These are phyloP conservation scores for Odocoileus virginianus DNA, from an alignment of 2,113 vertebrate genomes.

Conservation along the genomic window DNA sequence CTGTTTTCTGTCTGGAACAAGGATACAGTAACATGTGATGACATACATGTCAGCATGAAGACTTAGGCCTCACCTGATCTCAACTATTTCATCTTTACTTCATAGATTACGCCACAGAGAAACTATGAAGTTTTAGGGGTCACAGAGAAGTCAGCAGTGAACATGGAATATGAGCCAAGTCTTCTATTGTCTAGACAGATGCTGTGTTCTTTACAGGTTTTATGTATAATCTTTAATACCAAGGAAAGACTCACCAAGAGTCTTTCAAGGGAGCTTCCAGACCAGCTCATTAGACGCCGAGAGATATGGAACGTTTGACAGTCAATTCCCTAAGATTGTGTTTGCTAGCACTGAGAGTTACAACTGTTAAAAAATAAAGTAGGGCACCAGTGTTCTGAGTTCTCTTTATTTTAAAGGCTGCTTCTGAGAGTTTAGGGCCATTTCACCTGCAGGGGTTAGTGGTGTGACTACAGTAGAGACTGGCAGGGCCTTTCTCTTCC, in stretches of 20 bases:
- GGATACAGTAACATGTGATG: not conserved
- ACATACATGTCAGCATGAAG: not conserved
- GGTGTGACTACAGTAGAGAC: not conserved
- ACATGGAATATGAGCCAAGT: not conserved
- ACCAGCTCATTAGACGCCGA: not conserved
- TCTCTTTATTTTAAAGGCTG: not conserved
- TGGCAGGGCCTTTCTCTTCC: not conserved
- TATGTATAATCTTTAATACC: slow-evolving; percentile 26
- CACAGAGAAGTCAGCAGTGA: not conserved
- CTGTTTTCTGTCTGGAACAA: not conserved
- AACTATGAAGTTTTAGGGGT: not conserved
- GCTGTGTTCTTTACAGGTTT: not conserved
- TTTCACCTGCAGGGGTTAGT: not conserved
- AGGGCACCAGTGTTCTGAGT: not conserved
- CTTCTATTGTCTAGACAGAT: not conserved
- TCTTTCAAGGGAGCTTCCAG: not conserved
- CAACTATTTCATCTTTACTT: not conserved
- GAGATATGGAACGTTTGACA: not conserved
- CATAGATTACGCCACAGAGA: not conserved
- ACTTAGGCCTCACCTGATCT: not conserved
- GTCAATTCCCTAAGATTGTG: not conserved
- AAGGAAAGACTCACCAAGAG: not conserved
- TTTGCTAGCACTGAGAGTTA: not conserved
- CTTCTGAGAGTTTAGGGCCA: not conserved
- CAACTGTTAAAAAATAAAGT: not conserved